Evolutionary conservation across 2,888 invertebrate genomes (phyloP).

Genomic region (Bellardia bayeri): DNA sequence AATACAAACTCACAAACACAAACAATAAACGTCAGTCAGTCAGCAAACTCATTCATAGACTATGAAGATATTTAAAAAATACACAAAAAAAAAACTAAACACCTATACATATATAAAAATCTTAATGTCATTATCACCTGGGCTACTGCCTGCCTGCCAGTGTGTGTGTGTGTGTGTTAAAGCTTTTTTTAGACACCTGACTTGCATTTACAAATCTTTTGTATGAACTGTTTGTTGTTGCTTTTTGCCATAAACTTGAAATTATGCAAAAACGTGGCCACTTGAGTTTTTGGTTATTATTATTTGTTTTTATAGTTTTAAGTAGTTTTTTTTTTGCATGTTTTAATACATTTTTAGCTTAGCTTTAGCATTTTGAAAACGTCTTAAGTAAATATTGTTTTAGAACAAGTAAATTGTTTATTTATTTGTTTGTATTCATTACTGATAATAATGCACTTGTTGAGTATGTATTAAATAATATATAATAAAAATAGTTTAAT

Average conservation of each 20-base stretch:
- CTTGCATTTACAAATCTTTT: constrained; percentile 57
- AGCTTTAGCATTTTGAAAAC: too few relatives aligned
- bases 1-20: background rate
- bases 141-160: background rate
- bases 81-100: constrained; percentile 10
- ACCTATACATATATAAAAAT: constrained; percentile 18
- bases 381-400: constrained; percentile 2
- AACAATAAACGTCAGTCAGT: background rate
- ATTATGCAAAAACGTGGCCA: constrained; percentile 41
- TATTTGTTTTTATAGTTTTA: background rate
- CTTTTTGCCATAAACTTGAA: constrained; percentile 50
- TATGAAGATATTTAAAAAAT: background rate
- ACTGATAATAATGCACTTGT: constrained; percentile 48
- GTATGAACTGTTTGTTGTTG: constrained; percentile 9
- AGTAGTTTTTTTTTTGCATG: constrained; percentile 7
- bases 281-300: constrained; percentile 22
- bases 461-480: constrained; percentile 13
- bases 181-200: constrained; percentile 54
- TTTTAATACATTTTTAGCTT: too few relatives aligned
- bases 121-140: constrained; percentile 45
- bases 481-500: constrained; percentile 26
- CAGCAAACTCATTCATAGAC: constrained; percentile 34
- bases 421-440: constrained; percentile 20
- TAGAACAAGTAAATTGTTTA: constrained; percentile 11
- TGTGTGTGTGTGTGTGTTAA: background rate